Base-by-base conservation (phyloP, 2,888 invertebrate genomes). In the Scaptomyza tumidula region DNA sequence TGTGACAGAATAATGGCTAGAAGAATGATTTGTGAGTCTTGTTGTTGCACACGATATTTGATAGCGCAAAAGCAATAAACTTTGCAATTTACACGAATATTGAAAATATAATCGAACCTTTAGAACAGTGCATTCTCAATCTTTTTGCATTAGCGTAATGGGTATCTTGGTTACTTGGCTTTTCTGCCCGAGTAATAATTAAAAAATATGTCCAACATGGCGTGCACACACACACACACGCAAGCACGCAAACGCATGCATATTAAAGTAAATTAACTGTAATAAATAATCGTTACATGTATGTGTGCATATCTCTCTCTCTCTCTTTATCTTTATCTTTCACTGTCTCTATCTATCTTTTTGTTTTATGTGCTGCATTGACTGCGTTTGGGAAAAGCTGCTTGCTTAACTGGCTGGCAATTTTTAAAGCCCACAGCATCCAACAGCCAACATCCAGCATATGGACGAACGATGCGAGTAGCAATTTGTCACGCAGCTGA, bases 261-360 rank as follows among this genome's bases (percentile, higher is more conserved):
- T 63, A 53, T 58, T 19, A 53, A 56, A 56, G 73, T 73, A 73
- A 77, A 73, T 73, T 77, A 59, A 70, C 59, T 70, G 78, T 80
- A 78, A 77, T 78, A 80, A 78, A 78, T 78, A 80, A 77, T 77
- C 70, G 66, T 78, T 77, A 63, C 65, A 63, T 57, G 16, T 52
- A 33, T 54, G 1, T 31, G 0, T 19, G 7, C 24, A 6, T n/a
- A n/a, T 33, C 19, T 19, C 19, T 19, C 19, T 19, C 19, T 19
- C 19, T 31, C 0, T 19, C 7, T 31, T 6, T n/a, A n/a, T 33
- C 19, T 19, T 5, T 19, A 6, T 45, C n/a, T 43, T 4, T 19
- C 10, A 19, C 16, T 43, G 14, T 46, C 3, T 11, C 46, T 46
- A 1, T 14, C 46, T 29, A 6, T 29, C 29, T 46, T 29, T 11